These are phyloP conservation scores for Euleptes europaea DNA, from an alignment of 2,113 vertebrate genomes.

Conservation along the genomic window DNA sequence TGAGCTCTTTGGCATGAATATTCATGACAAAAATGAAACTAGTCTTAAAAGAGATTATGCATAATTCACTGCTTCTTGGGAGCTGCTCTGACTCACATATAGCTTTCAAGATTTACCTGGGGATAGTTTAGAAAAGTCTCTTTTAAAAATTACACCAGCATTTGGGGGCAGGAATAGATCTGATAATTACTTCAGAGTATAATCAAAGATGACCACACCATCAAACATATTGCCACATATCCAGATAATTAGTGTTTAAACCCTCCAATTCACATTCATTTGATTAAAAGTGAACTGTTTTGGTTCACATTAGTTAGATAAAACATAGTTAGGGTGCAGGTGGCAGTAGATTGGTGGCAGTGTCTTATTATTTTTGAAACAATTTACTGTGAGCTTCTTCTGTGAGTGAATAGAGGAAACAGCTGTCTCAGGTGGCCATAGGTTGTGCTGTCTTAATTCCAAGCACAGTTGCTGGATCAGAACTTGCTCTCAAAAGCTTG, in stretches of 20 bases:
- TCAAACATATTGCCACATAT: background rate
- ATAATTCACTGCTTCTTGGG: constrained; percentile 63
- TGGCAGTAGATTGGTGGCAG: background rate
- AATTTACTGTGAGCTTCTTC: background rate
- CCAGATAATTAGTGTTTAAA: background rate
- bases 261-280: background rate
- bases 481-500: background rate
- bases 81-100: constrained; percentile 43
- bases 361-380: background rate
- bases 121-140: constrained; percentile 49
- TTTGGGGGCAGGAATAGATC: constrained; percentile 20
- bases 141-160: constrained; percentile 50
- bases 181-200: constrained; percentile 22
- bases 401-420: background rate
- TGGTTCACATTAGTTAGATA: background rate
- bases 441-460: background rate
- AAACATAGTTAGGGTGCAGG: background rate
- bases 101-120: constrained; percentile 56
- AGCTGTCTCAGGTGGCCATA: background rate
- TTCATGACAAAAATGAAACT: constrained; percentile 55
- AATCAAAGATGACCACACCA: background rate
- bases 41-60: constrained; percentile 61
- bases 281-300: background rate
- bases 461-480: background rate
- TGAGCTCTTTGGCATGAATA: constrained; percentile 61